Evolutionary conservation across 1,140 invertebrate species (phyloP), one percentile per base, ranked within the genome.

Genomic region (Pantala flavescens): DNA sequence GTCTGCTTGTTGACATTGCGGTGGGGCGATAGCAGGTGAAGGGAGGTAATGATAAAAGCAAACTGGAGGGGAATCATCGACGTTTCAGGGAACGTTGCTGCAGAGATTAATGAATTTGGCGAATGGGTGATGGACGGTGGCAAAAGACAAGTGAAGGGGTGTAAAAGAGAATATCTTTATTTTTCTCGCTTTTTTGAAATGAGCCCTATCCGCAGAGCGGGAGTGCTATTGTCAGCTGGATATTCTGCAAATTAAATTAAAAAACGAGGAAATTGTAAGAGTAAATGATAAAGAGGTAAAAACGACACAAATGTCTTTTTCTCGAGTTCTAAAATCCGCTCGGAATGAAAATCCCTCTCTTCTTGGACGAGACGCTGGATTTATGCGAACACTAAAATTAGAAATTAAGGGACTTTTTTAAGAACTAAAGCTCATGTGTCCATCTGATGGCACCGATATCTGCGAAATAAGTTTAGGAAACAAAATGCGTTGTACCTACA

Each of bases 91-190:
- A 63, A 12, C 49, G 49, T 63, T 63, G 49, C 16, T 21, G 49
- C 49, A 12, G 49, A 63, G 49, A 63, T 63, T 63, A 63, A 63
- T 63, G 49, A 63, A 63, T 63, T 63, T 63, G 49, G 49, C 49
- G n/a, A 63, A 63, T 63, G 49, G 49, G 49, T 63, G 49, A 63
- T 63, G 49, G 49, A 63, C 49, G 49, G 49, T 63, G 49, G 49
- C 3, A 14, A 21, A 21, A 63, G 49, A 63, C 14, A 63, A 63
- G 49, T 63, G 49, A 63, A 21, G 12, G 49, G n/a, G 49, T 63
- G 49, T 63, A 16, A 63, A 12, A 63, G 49, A 16, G 49, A 63
- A 63, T 63, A 63, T 63, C 49, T 63, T 63, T 63, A 63, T 63
- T 63, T 63, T 63, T 63, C 49, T 63, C 49, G 16, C 3, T 63